Evolutionary conservation across 2,888 invertebrate genomes (phyloP).

Genomic region (Hypomecis punctinalis): DNA sequence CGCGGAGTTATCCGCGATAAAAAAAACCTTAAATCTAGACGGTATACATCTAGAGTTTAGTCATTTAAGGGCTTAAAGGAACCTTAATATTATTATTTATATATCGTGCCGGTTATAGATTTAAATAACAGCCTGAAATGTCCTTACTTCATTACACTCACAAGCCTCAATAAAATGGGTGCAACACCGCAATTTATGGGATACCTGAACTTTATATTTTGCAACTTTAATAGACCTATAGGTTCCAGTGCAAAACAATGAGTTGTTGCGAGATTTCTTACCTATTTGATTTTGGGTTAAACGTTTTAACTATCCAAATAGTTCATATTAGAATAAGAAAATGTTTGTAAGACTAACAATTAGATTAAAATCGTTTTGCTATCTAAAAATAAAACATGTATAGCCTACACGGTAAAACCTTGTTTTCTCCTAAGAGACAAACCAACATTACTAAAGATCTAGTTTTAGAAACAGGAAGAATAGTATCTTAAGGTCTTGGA

Average conservation of each 20-base stretch:
- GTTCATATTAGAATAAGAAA: no score
- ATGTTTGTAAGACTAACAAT: no score
- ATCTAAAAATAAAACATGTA: no score
- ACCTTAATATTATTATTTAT: no score
- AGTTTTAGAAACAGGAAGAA: constrained; percentile 35
- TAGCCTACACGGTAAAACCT: background rate
- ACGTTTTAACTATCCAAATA: no score
- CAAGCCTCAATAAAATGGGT: constrained; percentile 50
- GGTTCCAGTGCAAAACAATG: constrained; percentile 62
- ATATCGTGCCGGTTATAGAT: background rate
- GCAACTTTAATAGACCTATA: constrained; percentile 61
- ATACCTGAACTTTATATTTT: constrained; percentile 66
- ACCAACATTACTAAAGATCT: constrained; percentile 3
- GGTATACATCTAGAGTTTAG: no score
- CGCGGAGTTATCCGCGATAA: no score
- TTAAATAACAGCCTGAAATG: background rate
- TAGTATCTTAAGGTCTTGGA: constrained; percentile 27
- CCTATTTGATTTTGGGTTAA: background rate
- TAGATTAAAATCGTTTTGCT: no score
- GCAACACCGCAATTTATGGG: constrained; percentile 62
- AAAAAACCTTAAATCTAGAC: no score
- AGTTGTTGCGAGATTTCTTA: constrained; percentile 54
- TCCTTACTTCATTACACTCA: background rate
- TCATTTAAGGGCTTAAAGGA: no score
- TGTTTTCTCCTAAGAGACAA: background rate